A percentile compares a stretch with the other conserved stretches of the same genome.
Conservation (phyloP, 2,113 vertebrate genomes). For the Urocynchramus pylzowi region DNA sequence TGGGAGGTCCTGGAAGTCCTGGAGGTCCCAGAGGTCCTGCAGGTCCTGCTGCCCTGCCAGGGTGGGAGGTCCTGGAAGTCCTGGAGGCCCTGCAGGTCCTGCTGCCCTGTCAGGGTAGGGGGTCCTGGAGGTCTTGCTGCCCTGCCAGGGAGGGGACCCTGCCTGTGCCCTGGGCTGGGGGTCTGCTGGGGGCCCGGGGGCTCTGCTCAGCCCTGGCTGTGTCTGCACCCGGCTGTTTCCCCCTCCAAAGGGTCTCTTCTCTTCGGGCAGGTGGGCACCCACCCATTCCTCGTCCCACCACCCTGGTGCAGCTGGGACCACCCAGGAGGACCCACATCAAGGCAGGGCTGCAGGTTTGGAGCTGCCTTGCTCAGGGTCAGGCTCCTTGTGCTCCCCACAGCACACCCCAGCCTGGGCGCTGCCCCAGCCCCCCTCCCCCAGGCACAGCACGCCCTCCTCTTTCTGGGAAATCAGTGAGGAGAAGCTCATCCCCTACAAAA, state of each 20-base stretch:
- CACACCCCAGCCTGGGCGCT: neutral
- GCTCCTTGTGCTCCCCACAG: rapidly evolving
- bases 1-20: neutral
- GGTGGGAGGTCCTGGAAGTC: too few relatives aligned
- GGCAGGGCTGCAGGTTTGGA: neutral
- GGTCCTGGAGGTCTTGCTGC: neutral
- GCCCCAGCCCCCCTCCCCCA: neutral
- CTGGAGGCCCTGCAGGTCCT: neutral
- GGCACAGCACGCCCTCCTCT: neutral
- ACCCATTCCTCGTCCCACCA: neutral
- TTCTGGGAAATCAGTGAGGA: neutral
- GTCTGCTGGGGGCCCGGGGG: rapidly evolving
- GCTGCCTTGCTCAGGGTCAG: neutral
- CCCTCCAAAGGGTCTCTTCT: neutral
- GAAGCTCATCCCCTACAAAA: neutral
- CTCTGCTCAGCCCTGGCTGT: neutral
- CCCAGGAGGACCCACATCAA: neutral
- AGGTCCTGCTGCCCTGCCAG: neutral
- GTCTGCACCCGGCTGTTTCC: rapidly evolving
- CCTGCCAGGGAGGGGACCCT: neutral
- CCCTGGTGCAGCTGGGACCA: rapidly evolving
- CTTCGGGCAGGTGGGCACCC: neutral
- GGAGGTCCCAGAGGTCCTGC: neutral
- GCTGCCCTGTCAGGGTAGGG: neutral
- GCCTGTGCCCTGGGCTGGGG: neutral